Percentiles rank a stretch among this genome's conserved stretches.
Conservation (phyloP, 2,888 invertebrate species). For the Scaptomyza reducta region DNA sequence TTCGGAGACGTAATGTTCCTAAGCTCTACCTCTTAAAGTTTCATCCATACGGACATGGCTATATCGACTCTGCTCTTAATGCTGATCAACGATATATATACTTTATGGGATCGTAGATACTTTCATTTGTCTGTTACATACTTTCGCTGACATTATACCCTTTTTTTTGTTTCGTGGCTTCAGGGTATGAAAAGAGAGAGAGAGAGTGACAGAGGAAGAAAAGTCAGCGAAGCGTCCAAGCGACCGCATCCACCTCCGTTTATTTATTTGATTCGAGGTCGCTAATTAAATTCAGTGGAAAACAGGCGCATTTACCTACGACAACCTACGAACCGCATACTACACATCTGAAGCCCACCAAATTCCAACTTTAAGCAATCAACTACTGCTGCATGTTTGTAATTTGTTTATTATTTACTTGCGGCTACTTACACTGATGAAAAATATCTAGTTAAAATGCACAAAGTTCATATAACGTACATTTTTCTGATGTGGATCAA, state of each 20-base stretch:
- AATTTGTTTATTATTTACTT: conserved; percentile 54
- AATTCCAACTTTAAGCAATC: conserved; percentile 21
- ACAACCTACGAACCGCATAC: background rate
- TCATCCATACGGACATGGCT: too few relatives aligned
- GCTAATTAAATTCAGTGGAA: conserved; percentile 80
- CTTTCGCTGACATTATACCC: too few relatives aligned
- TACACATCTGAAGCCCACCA: conserved; percentile 9
- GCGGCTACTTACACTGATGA: conserved; percentile 5
- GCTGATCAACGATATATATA: too few relatives aligned
- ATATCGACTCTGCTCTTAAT: too few relatives aligned
- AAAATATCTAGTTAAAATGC: background rate
- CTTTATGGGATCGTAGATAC: too few relatives aligned
- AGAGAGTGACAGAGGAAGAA: conserved; percentile 31
- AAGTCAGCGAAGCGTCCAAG: conserved; percentile 79
- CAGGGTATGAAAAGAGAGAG: background rate
- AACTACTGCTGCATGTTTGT: conserved; percentile 31
- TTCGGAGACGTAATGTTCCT: too few relatives aligned
- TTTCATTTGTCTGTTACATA: too few relatives aligned
- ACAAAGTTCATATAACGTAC: background rate
- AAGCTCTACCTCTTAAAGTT: too few relatives aligned
- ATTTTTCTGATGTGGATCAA: too few relatives aligned
- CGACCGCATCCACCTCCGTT: conserved; percentile 79
- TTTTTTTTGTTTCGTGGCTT: too few relatives aligned
- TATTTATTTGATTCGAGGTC: conserved; percentile 65
- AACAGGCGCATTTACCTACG: conserved; percentile 69